These are phyloP conservation scores for Drosophila triauraria DNA, from an alignment of 1,140 invertebrate genomes.

Conservation along the genomic window DNA sequence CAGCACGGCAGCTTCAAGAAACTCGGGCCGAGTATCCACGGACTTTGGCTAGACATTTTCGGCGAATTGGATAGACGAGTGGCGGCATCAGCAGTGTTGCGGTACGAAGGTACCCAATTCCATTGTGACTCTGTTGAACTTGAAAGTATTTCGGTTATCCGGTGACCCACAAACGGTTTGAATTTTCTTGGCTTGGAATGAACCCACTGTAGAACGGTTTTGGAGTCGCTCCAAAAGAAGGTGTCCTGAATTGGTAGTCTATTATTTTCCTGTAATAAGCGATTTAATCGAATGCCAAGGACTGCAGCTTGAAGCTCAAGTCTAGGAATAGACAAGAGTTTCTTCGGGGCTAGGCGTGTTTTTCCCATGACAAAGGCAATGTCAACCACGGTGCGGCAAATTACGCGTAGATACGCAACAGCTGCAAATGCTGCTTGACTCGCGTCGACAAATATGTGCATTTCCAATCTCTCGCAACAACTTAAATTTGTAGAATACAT, in stretches of 20 bases:
- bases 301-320: background rate
- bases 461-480: background rate
- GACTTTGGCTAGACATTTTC: background rate
- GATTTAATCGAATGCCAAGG: background rate
- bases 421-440: background rate
- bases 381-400: background rate
- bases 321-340: background rate
- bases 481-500: background rate
- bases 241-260: background rate
- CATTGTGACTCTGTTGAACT: background rate
- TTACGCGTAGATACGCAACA: background rate
- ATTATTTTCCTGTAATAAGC: background rate
- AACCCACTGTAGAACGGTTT: constrained; percentile 1
- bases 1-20: background rate
- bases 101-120: no score
- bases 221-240: background rate
- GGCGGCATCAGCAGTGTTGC: background rate
- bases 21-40: background rate
- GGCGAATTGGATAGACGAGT: background rate
- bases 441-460: background rate
- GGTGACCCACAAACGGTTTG: background rate
- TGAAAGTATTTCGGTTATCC: background rate
- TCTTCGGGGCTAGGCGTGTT: background rate
- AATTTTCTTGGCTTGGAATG: background rate
- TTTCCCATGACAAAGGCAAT: background rate